These are phyloP conservation scores for Trichonephila clavata DNA, from an alignment of 1,140 invertebrate species.

Conservation along the genomic window DNA sequence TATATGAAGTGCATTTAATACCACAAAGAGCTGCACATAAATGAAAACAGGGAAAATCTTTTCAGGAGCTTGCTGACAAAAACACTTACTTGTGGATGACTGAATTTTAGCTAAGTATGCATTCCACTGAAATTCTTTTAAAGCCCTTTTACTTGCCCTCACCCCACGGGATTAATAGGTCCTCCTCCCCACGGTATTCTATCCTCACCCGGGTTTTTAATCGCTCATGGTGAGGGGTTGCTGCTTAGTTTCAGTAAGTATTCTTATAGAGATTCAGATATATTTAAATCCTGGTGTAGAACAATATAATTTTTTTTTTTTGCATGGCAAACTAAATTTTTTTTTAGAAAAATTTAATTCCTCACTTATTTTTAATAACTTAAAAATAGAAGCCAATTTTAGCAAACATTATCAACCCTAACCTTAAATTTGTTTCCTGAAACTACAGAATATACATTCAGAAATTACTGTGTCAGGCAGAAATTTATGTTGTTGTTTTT, in stretches of 20 bases:
- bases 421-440: no score
- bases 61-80: constrained; percentile 21
- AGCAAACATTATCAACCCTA: no score
- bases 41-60: neutral
- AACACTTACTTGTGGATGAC: constrained; percentile 21
- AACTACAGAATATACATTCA: no score
- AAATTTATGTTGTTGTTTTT: no score
- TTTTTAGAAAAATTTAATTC: no score
- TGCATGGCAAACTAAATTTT: no score
- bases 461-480: no score
- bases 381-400: no score
- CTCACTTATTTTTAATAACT: no score
- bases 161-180: constrained; percentile 52
- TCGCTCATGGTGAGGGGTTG: constrained; percentile 27
- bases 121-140: constrained; percentile 64
- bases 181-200: neutral
- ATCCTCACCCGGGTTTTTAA: constrained; percentile 19
- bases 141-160: neutral
- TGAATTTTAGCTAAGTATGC: constrained; percentile 49
- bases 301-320: no score
- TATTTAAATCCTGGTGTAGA: no score
- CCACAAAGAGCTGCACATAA: neutral
- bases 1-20: neutral
- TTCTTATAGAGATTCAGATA: neutral
- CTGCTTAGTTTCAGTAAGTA: neutral